Percentiles rank a stretch among this genome's conserved stretches.
Evolutionary conservation across 2,797 vertebrate genomes (phyloP).

Genomic region (Dicrostonyx torquatus): DNA sequence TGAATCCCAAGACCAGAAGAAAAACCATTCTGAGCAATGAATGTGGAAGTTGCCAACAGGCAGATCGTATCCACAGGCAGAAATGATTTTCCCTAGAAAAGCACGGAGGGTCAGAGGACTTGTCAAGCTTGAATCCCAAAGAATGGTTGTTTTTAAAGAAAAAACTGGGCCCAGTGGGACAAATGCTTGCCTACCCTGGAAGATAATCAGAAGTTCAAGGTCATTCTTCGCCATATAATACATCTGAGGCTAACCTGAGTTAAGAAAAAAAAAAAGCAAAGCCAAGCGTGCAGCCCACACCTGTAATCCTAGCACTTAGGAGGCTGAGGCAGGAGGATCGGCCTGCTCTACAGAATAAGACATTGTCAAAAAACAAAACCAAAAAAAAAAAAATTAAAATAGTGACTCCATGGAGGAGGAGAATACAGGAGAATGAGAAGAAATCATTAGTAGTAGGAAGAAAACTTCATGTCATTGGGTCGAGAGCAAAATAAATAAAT

Average conservation of each 20-base stretch:
- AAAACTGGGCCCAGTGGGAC: neutral
- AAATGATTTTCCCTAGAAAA: neutral
- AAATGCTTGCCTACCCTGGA: neutral
- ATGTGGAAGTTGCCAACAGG: neutral
- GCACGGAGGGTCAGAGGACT: neutral
- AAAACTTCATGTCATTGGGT: neutral
- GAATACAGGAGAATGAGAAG: neutral
- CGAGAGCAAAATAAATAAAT: too few relatives aligned
- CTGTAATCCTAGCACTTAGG: neutral
- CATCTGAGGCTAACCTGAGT: neutral
- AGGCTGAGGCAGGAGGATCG: neutral
- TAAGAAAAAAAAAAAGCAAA: neutral
- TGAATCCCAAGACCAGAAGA: constrained; percentile 23
- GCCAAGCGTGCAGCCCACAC: neutral
- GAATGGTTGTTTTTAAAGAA: neutral
- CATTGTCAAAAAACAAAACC: neutral
- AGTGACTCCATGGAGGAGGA: neutral
- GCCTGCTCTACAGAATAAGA: neutral
- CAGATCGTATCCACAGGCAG: neutral
- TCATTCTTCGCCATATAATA: neutral
- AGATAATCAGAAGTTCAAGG: neutral
- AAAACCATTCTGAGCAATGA: neutral
- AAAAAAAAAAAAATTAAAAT: neutral
- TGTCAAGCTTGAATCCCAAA: neutral
- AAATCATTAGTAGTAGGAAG: neutral